Evolutionary conservation across 1,140 invertebrate genomes (phyloP), one percentile per base, ranked within the genome.

Genomic region (Mactra quadrangularis): DNA sequence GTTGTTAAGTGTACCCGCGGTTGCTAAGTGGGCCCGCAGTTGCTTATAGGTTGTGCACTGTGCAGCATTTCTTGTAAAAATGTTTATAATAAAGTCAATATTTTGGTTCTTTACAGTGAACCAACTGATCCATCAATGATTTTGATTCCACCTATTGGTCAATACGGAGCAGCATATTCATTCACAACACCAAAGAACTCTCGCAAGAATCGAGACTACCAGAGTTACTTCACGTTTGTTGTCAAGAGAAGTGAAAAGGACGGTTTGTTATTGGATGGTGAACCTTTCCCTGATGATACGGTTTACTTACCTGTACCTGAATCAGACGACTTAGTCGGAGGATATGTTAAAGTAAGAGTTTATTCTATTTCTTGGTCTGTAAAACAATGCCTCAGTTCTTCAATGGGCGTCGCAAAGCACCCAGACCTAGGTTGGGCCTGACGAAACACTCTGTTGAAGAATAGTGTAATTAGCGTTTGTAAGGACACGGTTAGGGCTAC

Each of bases 61-160:
- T n/a, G n/a, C n/a, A n/a, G n/a, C n/a, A n/a, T n/a, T n/a, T n/a
- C n/a, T n/a, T n/a, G n/a, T n/a, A n/a, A n/a, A n/a, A n/a, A n/a
- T n/a, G n/a, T n/a, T n/a, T n/a, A n/a, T n/a, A n/a, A n/a, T n/a
- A n/a, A n/a, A n/a, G n/a, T n/a, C n/a, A n/a, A n/a, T n/a, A n/a
- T n/a, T n/a, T n/a, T n/a, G n/a, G n/a, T n/a, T n/a, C n/a, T n/a
- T 83, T 38, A 29, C 15, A 45, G 35, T 17, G 81, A 79, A 33
- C 62, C 60, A 22, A 55, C 79, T 19, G 88, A 89, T 57, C 88
- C 89, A 15, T 74, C 85, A n/a, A 85, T 89, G 84, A 82, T 84
- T 19, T 33, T 86, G 13, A 55, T 89, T 22, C 72, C 84, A 19
- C 85, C 88, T 22, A 72, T 84, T 1, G 79, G 83, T 33, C 88